phyloP scores from a whole-genome alignment of 2,113 vertebrate species.

The Himantopus leucocephalus region DNA sequence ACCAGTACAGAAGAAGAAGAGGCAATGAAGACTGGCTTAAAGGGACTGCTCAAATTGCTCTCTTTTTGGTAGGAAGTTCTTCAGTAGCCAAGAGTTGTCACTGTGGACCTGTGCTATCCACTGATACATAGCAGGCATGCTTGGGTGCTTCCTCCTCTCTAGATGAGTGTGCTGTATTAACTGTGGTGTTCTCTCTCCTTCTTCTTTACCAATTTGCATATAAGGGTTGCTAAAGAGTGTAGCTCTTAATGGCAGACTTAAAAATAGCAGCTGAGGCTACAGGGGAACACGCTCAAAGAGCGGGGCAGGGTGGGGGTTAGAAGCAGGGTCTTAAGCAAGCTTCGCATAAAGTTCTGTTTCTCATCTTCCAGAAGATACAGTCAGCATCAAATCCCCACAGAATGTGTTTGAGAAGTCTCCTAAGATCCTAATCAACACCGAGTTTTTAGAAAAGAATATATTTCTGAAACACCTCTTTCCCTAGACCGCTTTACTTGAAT shows the following conservation, averaged over 20 bases:
- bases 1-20: not conserved
- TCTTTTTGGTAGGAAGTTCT: not conserved
- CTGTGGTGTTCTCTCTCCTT: not conserved
- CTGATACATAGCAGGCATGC: not conserved
- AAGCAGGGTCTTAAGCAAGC: not conserved
- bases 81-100: not conserved
- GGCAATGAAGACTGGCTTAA: not conserved
- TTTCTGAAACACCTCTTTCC: not conserved
- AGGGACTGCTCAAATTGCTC: not conserved
- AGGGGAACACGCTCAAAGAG: not conserved
- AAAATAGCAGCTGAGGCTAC: not conserved
- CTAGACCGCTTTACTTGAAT: not conserved
- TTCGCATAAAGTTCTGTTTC: not conserved
- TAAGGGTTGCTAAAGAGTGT: not conserved
- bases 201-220: not conserved
- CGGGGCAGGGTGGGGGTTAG: not conserved
- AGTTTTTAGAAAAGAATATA: not conserved
- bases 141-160: not conserved
- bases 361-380: not conserved
- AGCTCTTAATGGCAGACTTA: not conserved
- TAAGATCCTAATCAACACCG: not conserved
- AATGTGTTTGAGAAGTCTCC: not conserved
- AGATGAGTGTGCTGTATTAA: not conserved
- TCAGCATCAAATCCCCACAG: not conserved
- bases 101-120: not conserved